Base-by-base conservation (phyloP, 2,113 vertebrate species). In the Malurus cyaneus region DNA sequence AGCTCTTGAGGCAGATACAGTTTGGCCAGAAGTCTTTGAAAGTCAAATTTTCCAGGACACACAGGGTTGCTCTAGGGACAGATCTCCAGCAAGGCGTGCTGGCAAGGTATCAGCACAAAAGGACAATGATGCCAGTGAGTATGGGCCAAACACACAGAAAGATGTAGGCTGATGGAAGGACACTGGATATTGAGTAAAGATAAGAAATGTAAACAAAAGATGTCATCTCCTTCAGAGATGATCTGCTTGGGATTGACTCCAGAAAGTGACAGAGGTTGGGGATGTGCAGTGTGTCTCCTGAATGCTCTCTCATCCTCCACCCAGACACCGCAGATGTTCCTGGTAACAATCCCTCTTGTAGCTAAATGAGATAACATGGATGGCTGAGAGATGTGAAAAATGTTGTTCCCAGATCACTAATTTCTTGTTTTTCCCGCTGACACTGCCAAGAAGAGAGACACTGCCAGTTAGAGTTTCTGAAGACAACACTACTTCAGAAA, bases 401-500 rank as follows among this genome's bases (percentile, higher is more conserved):
- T 80, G 34, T 42, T 72, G 61, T 70, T 94, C 54, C 46, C 46
- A 86, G 42, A 93, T 74, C 71, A 59, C 64, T 82, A 78, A 61
- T 88, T 95, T 85, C 62, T 86, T 92, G 46, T 66, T 89, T 94
- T 83, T 86, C 79, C 74, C 15, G 3, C 36, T 88, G 46, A 93
- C 64, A 67, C 39, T 88, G 82, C 88, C 96, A 95, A 96, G 66
- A 85, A 89, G 80, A 88, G 26, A 95, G 54, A 42, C 64, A 73
- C 11, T 92, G 79, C 54, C 67, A 95, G 59, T 62, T 70, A 78
- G 84, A 89, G 47, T 80, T 93, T 90, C 80, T 71, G 42, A 86
- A 90, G 80, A 60, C 44, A 93, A 80, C 34, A 59, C 14, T 92
- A 41, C 52, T 93, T 69, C 47, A 78, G 80, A 83, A 90, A 88